Evolutionary conservation across 2,113 vertebrate genomes (phyloP).

Genomic region (Poeciliopsis occidentalis): DNA sequence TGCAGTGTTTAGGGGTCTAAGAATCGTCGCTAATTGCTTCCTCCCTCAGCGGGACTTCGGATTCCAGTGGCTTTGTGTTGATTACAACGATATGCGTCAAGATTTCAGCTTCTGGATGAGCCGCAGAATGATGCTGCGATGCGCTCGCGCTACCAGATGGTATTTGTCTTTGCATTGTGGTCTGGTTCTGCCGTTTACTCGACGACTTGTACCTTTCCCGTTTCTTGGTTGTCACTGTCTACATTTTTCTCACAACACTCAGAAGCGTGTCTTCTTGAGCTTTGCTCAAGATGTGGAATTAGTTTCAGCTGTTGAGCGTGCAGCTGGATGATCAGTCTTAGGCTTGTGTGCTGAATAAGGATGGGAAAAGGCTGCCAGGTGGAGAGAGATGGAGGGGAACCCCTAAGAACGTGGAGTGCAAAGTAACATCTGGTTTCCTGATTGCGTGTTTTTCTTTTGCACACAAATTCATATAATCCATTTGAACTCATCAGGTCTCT

Average conservation of each 20-base stretch:
- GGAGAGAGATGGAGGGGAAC: slow-evolving; percentile 28
- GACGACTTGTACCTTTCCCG: slow-evolving; percentile 20
- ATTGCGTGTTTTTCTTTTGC: not conserved
- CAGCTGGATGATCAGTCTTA: slow-evolving; percentile 25
- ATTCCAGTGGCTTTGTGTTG: slow-evolving; percentile 43
- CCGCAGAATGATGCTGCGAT: slow-evolving; percentile 3
- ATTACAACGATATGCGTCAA: slow-evolving; percentile 39
- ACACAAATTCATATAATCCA: not conserved
- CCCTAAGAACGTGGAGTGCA: slow-evolving; percentile 15
- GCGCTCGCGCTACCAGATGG: slow-evolving; percentile 55
- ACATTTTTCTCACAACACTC: slow-evolving; percentile 10
- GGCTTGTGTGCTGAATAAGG: slow-evolving; percentile 15
- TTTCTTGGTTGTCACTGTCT: slow-evolving; percentile 10
- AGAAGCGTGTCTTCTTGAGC: slow-evolving; percentile 27
- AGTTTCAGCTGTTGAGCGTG: slow-evolving; percentile 39
- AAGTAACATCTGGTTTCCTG: slow-evolving; percentile 25
- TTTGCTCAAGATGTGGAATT: slow-evolving; percentile 40
- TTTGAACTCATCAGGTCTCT: not conserved
- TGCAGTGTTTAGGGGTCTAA: slow-evolving; percentile 22
- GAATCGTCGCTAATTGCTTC: slow-evolving; percentile 34
- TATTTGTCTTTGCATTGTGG: slow-evolving; percentile 47
- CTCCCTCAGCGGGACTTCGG: slow-evolving; percentile 24
- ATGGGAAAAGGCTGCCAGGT: not conserved
- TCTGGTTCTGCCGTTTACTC: slow-evolving; percentile 52
- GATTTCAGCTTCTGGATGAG: slow-evolving; percentile 33